Evolutionary conservation across 2,888 invertebrate genomes (phyloP).

Genomic region (Acanthosoma haemorrhoidale): DNA sequence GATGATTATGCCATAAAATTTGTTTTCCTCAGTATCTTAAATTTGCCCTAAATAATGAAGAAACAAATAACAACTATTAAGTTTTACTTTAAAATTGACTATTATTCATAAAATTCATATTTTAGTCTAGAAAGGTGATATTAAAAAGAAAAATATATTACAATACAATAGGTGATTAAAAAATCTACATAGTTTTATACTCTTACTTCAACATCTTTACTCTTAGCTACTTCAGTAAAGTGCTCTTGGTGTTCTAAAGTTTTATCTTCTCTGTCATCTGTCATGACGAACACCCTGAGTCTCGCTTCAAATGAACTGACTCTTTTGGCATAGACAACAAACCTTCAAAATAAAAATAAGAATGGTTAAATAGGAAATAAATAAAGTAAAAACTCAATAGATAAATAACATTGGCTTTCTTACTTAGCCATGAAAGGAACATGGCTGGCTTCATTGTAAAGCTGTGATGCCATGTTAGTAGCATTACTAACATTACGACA

Average conservation of each 20-base stretch:
- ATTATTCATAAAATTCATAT: no score
- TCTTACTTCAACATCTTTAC: constrained; percentile 83
- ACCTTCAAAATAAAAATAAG: constrained; percentile 48
- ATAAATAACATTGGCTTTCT: constrained; percentile 37
- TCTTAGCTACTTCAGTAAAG: constrained; percentile 93
- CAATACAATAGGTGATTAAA: no score
- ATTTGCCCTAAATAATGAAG: no score
- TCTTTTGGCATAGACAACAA: constrained; percentile 93
- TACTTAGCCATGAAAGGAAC: constrained; percentile 95
- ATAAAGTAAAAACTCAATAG: background rate
- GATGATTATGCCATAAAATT: no score
- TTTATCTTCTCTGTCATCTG: constrained; percentile 96
- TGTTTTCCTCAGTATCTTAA: no score
- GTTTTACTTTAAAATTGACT: no score
- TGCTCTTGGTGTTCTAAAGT: constrained; percentile 91
- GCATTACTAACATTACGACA: constrained; percentile 92
- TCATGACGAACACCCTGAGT: constrained; percentile 93
- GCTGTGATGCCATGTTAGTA: constrained; percentile 90
- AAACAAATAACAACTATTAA: no score
- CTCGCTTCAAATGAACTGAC: constrained; percentile 81
- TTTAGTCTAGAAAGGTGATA: background rate
- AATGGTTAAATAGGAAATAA: background rate
- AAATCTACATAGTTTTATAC: background rate
- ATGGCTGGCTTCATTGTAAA: constrained; percentile 79
- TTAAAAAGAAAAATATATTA: no score